Conservation (phyloP, 2,888 invertebrate species). For the Diplazon laetatorius region DNA sequence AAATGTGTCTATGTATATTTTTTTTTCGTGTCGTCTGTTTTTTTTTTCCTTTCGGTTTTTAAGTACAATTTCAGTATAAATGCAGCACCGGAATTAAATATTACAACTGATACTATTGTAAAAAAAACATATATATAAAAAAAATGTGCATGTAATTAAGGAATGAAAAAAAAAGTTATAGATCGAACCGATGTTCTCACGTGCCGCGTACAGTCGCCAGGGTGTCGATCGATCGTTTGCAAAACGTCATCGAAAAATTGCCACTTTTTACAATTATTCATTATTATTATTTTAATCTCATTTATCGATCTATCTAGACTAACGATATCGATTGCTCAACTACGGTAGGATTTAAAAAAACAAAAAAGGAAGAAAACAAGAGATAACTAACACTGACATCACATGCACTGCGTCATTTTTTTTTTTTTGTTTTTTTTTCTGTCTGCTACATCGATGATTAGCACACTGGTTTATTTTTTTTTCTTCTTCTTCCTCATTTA, state of each 20-base stretch:
- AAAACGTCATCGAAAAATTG: background rate
- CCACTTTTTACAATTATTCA: background rate
- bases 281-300: constrained; percentile 6
- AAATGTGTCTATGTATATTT: too few species aligned
- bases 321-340: constrained; percentile 22
- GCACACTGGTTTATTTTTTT: constrained; percentile 32
- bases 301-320: constrained; percentile 28
- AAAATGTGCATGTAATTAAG: constrained; percentile 1
- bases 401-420: constrained; percentile 33
- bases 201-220: constrained; percentile 2
- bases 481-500: constrained; percentile 46
- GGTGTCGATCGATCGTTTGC: background rate
- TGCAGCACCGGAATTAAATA: constrained; percentile 12
- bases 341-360: constrained; percentile 10
- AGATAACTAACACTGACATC: constrained; percentile 38
- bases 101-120: background rate
- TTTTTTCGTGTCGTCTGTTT: background rate
- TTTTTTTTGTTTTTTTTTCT: constrained; percentile 27
- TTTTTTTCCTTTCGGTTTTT: background rate
- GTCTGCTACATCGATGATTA: constrained; percentile 44
- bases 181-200: background rate
- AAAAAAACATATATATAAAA: too few species aligned
- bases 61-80: constrained; percentile 25
- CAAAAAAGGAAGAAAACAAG: background rate
- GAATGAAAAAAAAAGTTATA: background rate